Conservation (phyloP, 2,888 invertebrate genomes). For the Drosophila rubida region DNA sequence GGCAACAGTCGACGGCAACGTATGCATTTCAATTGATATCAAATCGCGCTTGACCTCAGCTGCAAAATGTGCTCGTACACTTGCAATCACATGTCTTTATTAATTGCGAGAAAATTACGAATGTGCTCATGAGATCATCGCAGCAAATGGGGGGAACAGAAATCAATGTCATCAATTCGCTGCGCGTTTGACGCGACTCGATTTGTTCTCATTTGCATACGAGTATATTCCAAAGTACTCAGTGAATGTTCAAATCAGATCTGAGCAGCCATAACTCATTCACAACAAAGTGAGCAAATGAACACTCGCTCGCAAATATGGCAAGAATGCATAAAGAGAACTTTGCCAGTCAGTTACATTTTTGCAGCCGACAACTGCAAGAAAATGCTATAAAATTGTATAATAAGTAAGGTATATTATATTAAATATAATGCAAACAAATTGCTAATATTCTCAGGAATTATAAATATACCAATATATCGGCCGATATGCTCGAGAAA, state of each 20-base stretch:
- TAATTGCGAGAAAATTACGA: conserved; percentile 36
- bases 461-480: too few species aligned
- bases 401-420: too few species aligned
- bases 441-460: too few species aligned
- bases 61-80: conserved; percentile 13
- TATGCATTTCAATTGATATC: conserved; percentile 45
- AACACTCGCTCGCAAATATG: background rate
- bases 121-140: conserved; percentile 46
- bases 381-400: too few species aligned
- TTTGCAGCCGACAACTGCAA: too few species aligned
- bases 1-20: conserved; percentile 18
- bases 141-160: too few species aligned
- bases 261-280: conserved; percentile 3
- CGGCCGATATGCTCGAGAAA: too few species aligned
- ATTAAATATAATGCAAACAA: too few species aligned
- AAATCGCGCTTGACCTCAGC: conserved; percentile 68
- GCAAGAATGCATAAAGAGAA: background rate
- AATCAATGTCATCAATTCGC: conserved; percentile 1
- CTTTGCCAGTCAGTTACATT: background rate
- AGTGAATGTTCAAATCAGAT: conserved; percentile 22
- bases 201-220: conserved; percentile 34
- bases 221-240: conserved; percentile 1
- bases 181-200: conserved; percentile 18
- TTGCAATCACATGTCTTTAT: conserved; percentile 39
- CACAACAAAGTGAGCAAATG: too few species aligned